phyloP scores from a whole-genome alignment of 2,888 invertebrate species.

The Hartigia nigra region DNA sequence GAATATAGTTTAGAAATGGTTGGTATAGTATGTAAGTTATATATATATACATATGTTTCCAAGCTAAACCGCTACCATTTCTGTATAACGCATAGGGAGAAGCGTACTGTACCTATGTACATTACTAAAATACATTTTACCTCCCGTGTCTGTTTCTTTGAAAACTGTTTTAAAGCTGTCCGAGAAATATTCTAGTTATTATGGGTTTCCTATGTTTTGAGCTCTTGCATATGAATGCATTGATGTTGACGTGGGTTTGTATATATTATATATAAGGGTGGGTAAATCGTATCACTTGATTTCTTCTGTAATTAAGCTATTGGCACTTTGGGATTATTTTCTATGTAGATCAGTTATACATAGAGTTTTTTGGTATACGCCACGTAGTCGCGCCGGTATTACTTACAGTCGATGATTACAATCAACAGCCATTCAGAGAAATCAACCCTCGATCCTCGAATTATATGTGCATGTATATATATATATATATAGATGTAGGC shows the following conservation, averaged over 20 bases:
- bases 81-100: background rate
- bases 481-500: slow-evolving; percentile 21
- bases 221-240: background rate
- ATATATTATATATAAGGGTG: background rate
- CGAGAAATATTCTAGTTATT: background rate
- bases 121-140: background rate
- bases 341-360: background rate
- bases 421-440: slow-evolving; percentile 64
- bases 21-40: background rate
- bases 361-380: slow-evolving; percentile 35
- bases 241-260: background rate
- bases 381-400: slow-evolving; percentile 51
- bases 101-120: background rate
- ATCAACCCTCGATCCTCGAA: slow-evolving; percentile 49
- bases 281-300: background rate
- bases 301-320: background rate
- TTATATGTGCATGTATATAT: slow-evolving; percentile 22
- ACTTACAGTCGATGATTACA: slow-evolving; percentile 65
- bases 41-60: no score
- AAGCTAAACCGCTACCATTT: background rate
- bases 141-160: background rate
- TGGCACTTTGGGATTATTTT: background rate
- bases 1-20: background rate
- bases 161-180: background rate
- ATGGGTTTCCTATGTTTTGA: background rate